Conservation (phyloP, 2,888 invertebrate genomes). For the Leucozona laternaria region DNA sequence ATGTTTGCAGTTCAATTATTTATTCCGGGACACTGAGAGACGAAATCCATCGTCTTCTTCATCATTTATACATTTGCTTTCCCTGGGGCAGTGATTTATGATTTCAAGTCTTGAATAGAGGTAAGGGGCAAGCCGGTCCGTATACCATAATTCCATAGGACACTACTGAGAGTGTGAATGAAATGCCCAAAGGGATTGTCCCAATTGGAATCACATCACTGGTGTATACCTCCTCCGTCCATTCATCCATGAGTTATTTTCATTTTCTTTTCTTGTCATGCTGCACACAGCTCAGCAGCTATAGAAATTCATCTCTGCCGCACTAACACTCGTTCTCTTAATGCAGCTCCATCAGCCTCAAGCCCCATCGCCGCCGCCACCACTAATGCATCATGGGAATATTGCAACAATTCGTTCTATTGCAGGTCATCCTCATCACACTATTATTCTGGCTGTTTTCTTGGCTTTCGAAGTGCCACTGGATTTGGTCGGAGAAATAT, state of each 20-base stretch:
- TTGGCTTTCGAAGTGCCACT: conserved; percentile 30
- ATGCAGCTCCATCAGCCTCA: neutral
- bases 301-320: conserved; percentile 3
- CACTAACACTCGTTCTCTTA: neutral
- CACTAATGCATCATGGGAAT: conserved; percentile 69
- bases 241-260: conserved; percentile 45
- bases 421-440: conserved; percentile 46
- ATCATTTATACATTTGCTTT: conserved; percentile 36
- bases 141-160: neutral
- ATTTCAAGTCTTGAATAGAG: conserved; percentile 29
- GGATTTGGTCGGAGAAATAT: conserved; percentile 55
- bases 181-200: conserved; percentile 64
- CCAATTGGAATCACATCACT: conserved; percentile 72
- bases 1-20: conserved; percentile 75
- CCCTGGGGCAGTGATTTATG: conserved; percentile 71
- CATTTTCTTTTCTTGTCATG: conserved; percentile 50
- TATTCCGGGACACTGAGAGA: conserved; percentile 54
- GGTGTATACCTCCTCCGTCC: conserved; percentile 11
- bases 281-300: conserved; percentile 28
- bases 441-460: conserved; percentile 29
- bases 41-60: conserved; percentile 49
- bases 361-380: neutral
- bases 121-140: neutral
- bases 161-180: conserved; percentile 51
- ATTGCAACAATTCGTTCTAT: conserved; percentile 54